A percentile compares a stretch with the other conserved stretches of the same genome.
phyloP scores from a whole-genome alignment of 2,113 vertebrate genomes.

The Sterrhoptilus dennistouni region DNA sequence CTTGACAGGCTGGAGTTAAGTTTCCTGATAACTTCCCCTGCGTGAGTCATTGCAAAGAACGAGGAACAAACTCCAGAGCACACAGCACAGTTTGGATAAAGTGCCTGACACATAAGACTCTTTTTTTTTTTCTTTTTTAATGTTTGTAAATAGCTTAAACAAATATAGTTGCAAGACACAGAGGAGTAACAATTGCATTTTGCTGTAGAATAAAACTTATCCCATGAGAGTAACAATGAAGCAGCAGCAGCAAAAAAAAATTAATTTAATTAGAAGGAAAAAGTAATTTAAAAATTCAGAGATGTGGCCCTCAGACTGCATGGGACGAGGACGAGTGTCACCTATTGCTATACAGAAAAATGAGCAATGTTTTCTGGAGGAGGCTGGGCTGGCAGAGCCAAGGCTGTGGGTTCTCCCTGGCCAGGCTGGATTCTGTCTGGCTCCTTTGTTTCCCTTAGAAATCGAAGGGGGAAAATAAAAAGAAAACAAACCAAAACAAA shows the following conservation, averaged over 20 bases:
- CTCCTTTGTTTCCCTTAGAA: background rate
- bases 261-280: background rate
- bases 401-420: background rate
- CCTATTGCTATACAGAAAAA: slow-evolving; percentile 50
- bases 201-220: slow-evolving; percentile 50
- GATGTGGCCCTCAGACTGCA: background rate
- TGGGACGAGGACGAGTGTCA: rapidly evolving
- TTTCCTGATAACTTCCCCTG: slow-evolving; percentile 26
- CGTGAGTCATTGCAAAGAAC: background rate
- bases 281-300: background rate
- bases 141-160: slow-evolving; percentile 56
- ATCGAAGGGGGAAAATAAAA: background rate
- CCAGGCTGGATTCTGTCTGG: background rate
- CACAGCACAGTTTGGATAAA: slow-evolving; percentile 69
- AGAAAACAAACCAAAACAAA: too few species aligned
- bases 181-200: slow-evolving; percentile 64
- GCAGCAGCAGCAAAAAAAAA: background rate
- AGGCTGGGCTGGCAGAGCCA: background rate
- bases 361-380: background rate
- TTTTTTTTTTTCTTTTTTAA: slow-evolving; percentile 23
- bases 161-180: slow-evolving; percentile 62
- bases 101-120: slow-evolving; percentile 71
- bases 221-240: slow-evolving; percentile 41
- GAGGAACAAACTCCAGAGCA: slow-evolving; percentile 60
- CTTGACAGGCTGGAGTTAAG: slow-evolving; percentile 43